Percentiles rank a stretch among this genome's conserved stretches.
These are phyloP conservation scores for Parnassius smintheus DNA, from an alignment of 2,888 invertebrate species.

Conservation along the genomic window DNA sequence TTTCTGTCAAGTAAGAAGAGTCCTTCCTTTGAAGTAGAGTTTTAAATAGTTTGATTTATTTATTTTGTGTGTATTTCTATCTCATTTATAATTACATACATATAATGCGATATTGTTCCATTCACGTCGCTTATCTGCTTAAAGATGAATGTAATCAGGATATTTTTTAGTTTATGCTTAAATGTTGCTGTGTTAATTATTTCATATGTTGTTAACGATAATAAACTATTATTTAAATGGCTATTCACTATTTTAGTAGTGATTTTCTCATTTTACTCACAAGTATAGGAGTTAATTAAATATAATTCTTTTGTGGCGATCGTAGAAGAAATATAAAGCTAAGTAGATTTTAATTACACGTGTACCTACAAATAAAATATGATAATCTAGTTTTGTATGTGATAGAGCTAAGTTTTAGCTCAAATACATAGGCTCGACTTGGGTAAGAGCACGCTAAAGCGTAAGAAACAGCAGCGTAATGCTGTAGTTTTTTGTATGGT, in stretches of 20 bases:
- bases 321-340: too few species aligned
- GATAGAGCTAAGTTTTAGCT: too few species aligned
- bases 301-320: too few species aligned
- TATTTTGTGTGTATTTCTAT: conserved; percentile 3
- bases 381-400: too few species aligned
- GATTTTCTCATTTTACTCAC: conserved; percentile 18
- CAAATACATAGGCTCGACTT: too few species aligned
- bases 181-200: conserved; percentile 2
- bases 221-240: not conserved
- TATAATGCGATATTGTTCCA: conserved; percentile 2
- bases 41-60: conserved; percentile 6
- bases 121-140: conserved; percentile 14
- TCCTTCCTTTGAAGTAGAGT: conserved; percentile 8
- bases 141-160: not conserved
- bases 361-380: too few species aligned
- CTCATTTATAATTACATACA: conserved; percentile 11
- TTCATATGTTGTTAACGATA: not conserved
- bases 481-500: too few species aligned
- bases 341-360: too few species aligned
- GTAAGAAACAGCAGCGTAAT: too few species aligned
- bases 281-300: conserved; percentile 40
- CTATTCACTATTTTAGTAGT: conserved; percentile 14
- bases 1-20: conserved; percentile 39
- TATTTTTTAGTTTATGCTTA: not conserved
- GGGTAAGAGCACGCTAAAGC: too few species aligned